Evolutionary conservation across 2,888 invertebrate genomes (phyloP), one percentile per base, ranked within the genome.

Genomic region (Drosophila neoperkinsi): DNA sequence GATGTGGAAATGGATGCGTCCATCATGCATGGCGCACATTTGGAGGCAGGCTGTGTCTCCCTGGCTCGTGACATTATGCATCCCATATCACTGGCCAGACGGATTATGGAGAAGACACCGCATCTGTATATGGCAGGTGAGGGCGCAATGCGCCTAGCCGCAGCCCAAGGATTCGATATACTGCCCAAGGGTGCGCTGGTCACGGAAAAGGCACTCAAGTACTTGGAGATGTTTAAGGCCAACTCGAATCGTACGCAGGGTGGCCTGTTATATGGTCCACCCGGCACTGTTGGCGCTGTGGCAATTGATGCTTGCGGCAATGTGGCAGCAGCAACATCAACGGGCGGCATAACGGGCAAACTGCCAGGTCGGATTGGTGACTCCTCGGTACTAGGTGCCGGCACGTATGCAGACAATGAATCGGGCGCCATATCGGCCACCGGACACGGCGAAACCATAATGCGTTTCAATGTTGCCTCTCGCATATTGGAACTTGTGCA

Each of bases 1-100:
- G 95, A 96, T 84, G 96, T 97, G 0, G 97, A 97, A 94, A 96
- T 97, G 95, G 97, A 97, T 94, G 97, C 97, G 0, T 95, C 97
- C 67, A 95, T 97, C 34, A 97, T 97, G 96, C 94, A 96, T 80
- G 98, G 97, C 0, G 92, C 94, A 3, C 94, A 95, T 72, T 93
- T 97, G 36, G 94, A 94, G 79, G 95, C 95, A 38, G 97, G 97
- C 3, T 96, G 96, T 46, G 96, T 97, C 0, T 96, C 96, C 0
- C 94, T 96, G 55, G 94, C 97, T 1, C 95, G 95, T 86, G 96
- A 97, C 81, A 96, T 97, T 66, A 92, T 94, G 49, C 95, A 97
- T 93, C 97, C 97, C 0, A 96, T 97, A 71, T 94, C 95, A 46
- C 94, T 97, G 76, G 97, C 97, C 9, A 94, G 96, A 63, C 93